phyloP scores from a whole-genome alignment of 1,140 invertebrate species.

The Temnothorax longispinosus region DNA sequence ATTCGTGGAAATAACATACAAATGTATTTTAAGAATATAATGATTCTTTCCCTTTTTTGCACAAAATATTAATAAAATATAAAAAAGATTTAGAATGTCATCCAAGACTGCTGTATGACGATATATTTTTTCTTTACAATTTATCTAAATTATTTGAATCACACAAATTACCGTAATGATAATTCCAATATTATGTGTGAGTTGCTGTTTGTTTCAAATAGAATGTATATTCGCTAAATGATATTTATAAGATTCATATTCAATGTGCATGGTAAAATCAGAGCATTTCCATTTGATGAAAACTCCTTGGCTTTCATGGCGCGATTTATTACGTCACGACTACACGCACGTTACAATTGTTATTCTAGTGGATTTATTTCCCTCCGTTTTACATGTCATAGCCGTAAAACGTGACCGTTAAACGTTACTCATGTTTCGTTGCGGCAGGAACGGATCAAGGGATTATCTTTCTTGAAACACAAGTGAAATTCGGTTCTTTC shows the following conservation, averaged over 20 bases:
- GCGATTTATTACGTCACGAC: constrained; percentile 56
- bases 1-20: not conserved
- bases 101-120: no score
- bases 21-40: not conserved
- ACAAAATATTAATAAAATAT: not conserved
- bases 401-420: constrained; percentile 49
- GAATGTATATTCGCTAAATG: constrained; percentile 16
- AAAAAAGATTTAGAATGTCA: not conserved
- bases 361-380: constrained; percentile 53
- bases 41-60: not conserved
- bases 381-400: constrained; percentile 54
- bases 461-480: not conserved
- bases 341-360: constrained; percentile 55
- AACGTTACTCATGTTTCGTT: constrained; percentile 47
- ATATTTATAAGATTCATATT: constrained; percentile 53
- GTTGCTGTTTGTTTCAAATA: not conserved
- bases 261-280: constrained; percentile 38
- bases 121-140: not conserved
- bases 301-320: constrained; percentile 53
- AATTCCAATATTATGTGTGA: not conserved
- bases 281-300: constrained; percentile 58
- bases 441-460: constrained; percentile 29
- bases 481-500: not conserved
- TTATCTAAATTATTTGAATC: not conserved
- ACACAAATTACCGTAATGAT: not conserved